Evolutionary conservation across 2,797 vertebrate genomes (phyloP), one percentile per base, ranked within the genome.

Genomic region (Allobates femoralis): DNA sequence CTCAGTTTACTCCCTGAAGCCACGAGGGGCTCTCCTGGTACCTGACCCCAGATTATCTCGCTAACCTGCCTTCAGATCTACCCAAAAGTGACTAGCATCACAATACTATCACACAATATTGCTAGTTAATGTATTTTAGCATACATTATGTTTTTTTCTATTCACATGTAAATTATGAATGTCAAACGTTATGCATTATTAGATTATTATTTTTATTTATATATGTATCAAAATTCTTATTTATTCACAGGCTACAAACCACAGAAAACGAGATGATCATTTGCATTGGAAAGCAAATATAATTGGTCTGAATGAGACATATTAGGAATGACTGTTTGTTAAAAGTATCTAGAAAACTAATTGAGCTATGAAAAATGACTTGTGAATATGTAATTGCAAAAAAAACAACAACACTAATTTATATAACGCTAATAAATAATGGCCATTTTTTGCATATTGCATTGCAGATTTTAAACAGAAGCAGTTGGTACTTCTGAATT

Each of bases 311-410:
- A 86, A 86, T 81, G 85, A 81, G 79, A 81, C 69, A 76, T 86
- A 76, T 81, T 81, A 86, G 66, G 66, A 80, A 75, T 81, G 76
- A 75, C 78, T 86, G 77, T 85, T 79, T 53, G 28, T 78, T 60
- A 79, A 71, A 85, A 60, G 76, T 75, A 73, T 81, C 78, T 86
- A 50, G 78, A 86, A 86, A 34, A 81, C 56, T 81, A 80, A 85
- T 85, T 74, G 85, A 75, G 32, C 78, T 81, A 81, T 86, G 41
- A 86, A 86, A 79, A 86, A 81, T 86, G 67, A 62, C 75, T 86
- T 60, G 71, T 66, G 78, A 86, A 66, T 32, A 53, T 58, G 60
- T 81, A 79, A 86, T 86, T 74, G 41, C 37, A 86, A 80, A 75
- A 30, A 62, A 30, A 30, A 32, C 7, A 18, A 19, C 41, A 62